Conservation (phyloP, 2,113 vertebrate genomes). For the Desmodus rotundus region DNA sequence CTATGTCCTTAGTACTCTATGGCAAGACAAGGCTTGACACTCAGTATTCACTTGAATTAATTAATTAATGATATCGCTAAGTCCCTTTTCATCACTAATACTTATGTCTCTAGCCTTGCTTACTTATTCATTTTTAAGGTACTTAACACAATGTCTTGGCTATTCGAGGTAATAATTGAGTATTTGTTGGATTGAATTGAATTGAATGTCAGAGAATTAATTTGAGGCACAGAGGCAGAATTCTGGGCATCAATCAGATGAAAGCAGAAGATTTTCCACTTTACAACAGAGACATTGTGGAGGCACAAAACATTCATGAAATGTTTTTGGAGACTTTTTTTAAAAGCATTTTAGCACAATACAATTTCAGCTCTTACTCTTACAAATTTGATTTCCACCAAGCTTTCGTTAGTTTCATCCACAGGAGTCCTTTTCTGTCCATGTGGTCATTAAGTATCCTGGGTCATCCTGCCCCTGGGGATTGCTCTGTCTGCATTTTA, state of each 20-base stretch:
- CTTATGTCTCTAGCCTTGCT: background rate
- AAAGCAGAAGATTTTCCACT: background rate
- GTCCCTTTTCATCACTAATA: background rate
- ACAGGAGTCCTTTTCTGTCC: background rate
- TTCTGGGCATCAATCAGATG: background rate
- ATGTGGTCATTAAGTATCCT: background rate
- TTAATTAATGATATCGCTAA: background rate
- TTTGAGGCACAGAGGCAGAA: background rate
- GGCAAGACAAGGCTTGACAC: background rate
- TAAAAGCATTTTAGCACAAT: background rate
- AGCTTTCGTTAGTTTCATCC: background rate
- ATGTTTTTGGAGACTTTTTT: background rate
- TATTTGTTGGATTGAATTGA: background rate
- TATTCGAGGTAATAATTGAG: background rate
- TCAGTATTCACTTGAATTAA: background rate
- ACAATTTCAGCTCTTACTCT: background rate
- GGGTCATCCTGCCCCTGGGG: background rate
- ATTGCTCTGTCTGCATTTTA: background rate
- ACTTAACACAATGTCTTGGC: background rate
- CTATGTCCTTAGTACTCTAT: background rate
- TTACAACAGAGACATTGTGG: background rate
- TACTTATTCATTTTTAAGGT: background rate
- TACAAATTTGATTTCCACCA: background rate
- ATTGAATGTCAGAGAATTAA: background rate
- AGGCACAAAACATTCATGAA: background rate